Evolutionary conservation across 2,888 invertebrate genomes (phyloP), one percentile per base, ranked within the genome.

Genomic region (Osmoderma eremita): DNA sequence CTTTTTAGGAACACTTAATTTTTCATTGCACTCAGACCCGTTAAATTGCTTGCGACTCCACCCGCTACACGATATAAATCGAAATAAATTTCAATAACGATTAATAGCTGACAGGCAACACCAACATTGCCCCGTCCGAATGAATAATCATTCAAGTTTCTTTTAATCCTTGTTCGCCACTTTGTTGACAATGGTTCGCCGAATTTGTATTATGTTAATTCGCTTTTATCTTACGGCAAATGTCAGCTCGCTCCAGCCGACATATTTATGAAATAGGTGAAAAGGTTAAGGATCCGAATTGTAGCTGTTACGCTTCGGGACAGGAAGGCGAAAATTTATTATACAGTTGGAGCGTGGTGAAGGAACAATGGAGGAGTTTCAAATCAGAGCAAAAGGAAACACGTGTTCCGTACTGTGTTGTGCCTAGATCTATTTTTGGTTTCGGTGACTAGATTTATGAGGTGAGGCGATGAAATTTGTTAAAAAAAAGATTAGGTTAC

Each of bases 201-300:
- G 58, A 61, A 61, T 45, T 61, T 61, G 45, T 61, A 45, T 15
- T 45, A 61, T 61, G 58, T 30, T 61, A 61, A 61, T 61, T 48
- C 30, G 22, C 58, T 61, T 56, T 61, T 61, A 45, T 61, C 45
- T 61, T 45, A 17, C 30, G 58, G 17, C 10, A 61, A 61, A 61
- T 61, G 58, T 45, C 58, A 61, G 45, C 58, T 61, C 30, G 58
- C 30, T 61, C 17, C 30, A 17, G 41, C 24, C 45, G 58, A 36
- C 58, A 61, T 61, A 61, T 61, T 61, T 61, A 61, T 61, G 45
- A 17, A 17, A 61, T 48, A 30, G 58, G 18, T 61, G 17, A 30
- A 61, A 61, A 61, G 58, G 58, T 61, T 61, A 61, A 61, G 58
- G 58, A 45, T 45, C 36, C 24, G 22, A 12, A 13, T 20, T 12